These are phyloP conservation scores for Xiphorhynchus elegans DNA, from an alignment of 2,113 vertebrate genomes.

Conservation along the genomic window DNA sequence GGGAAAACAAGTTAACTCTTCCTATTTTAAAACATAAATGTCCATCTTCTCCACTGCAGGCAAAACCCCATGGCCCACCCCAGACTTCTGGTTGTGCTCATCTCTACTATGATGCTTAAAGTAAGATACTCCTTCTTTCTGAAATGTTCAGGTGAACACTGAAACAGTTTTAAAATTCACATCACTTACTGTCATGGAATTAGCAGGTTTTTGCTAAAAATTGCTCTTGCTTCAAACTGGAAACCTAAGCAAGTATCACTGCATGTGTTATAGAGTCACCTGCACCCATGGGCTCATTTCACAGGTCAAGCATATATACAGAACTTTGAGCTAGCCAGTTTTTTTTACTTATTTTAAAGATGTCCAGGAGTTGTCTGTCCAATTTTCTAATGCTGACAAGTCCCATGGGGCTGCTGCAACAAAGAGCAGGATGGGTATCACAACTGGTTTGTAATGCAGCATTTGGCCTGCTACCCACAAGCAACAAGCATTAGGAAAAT, in stretches of 20 bases:
- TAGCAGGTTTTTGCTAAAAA: neutral
- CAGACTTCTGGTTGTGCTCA: rapidly evolving
- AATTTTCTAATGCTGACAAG: neutral
- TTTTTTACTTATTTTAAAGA: neutral
- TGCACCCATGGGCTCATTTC: neutral
- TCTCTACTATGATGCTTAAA: neutral
- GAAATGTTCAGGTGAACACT: neutral
- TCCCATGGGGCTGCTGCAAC: neutral
- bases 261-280: neutral
- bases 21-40: neutral
- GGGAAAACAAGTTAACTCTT: neutral
- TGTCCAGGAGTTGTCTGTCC: neutral
- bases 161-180: neutral
- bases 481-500: neutral
- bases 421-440: neutral
- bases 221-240: neutral
- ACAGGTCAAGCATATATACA: neutral
- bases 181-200: neutral
- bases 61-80: neutral
- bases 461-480: neutral
- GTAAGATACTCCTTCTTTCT: neutral
- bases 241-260: neutral
- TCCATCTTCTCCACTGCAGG: neutral
- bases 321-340: neutral
- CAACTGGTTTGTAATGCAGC: neutral